Evolutionary conservation across 2,113 vertebrate genomes (phyloP), one percentile per base, ranked within the genome.

Genomic region (Edolisoma coerulescens): DNA sequence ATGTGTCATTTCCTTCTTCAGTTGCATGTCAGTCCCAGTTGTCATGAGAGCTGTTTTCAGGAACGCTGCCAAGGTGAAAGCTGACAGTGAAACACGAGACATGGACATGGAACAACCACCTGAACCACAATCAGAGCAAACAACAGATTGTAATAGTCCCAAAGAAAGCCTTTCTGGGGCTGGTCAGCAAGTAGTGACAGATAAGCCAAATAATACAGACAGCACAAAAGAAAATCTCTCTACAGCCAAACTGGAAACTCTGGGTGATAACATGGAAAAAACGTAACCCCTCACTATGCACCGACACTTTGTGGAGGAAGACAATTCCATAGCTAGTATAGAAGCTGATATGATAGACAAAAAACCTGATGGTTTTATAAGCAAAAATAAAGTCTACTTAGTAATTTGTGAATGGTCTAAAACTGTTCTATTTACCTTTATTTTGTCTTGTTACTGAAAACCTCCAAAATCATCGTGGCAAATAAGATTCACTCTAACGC

Each of bases 21-120:
- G 99, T 22, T 99, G 96, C 85, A 97, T 98, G 98, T 99, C 99
- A 49, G 79, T 99, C 32, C 98, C 99, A 21, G 85, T 98, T 84
- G 98, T 98, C 70, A 97, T 99, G 97, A 98, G 96, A 94, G 93
- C 97, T 28, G 91, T 99, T 68, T 97, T 96, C 82, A 95, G 75
- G 93, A 98, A 95, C 0, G 79, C 98, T 16, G 49, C 94, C 59
- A 93, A 95, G 61, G 27, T 42, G 65, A 64, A 92, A 93, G 82
- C 53, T 87, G 42, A 74, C 10, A 44, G 44, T 22, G 37, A 88
- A 91, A 85, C 54, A 45, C 67, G 82, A 84, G 71, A 80, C 3
- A 16, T 7, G 28, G 68, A 91, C 8, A 17, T 0, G 1, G 32
- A 94, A 65, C 70, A 92, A 87, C 76, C 28, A 30, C 76, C 68